phyloP scores from a whole-genome alignment of 2,888 invertebrate species.

The Scaptomyza tumidula region DNA sequence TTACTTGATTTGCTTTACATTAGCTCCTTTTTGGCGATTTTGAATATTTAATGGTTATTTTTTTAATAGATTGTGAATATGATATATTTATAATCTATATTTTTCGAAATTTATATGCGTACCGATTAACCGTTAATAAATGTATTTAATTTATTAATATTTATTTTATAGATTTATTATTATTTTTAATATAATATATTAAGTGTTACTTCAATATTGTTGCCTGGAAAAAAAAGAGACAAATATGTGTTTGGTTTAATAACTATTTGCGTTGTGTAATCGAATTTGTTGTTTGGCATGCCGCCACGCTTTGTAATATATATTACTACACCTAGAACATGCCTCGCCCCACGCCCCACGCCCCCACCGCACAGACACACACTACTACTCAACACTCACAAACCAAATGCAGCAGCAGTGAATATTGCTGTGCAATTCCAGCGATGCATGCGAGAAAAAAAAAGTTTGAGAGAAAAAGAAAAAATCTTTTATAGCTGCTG shows the following conservation, averaged over 20 bases:
- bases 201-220: constrained; percentile 8
- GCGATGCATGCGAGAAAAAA: neutral
- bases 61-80: neutral
- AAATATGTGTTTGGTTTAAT: neutral
- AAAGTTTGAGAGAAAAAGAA: too few relatives aligned
- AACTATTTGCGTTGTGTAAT: constrained; percentile 1
- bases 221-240: constrained; percentile 46
- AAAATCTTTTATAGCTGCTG: constrained; percentile 20
- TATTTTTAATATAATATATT: constrained; percentile 5
- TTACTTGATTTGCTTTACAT: neutral
- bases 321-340: constrained; percentile 5
- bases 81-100: neutral
- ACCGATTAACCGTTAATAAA: neutral
- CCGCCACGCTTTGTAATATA: constrained; percentile 19
- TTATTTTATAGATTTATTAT: neutral
- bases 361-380: neutral
- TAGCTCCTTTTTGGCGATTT: neutral
- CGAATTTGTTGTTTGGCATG: constrained; percentile 16
- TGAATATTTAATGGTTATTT: neutral
- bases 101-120: neutral
- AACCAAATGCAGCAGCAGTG: constrained; percentile 3
- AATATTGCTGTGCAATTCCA: constrained; percentile 1
- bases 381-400: neutral
- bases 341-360: too few relatives aligned
- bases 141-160: neutral